Conservation (phyloP, 2,113 vertebrate species). For the Riparia riparia region DNA sequence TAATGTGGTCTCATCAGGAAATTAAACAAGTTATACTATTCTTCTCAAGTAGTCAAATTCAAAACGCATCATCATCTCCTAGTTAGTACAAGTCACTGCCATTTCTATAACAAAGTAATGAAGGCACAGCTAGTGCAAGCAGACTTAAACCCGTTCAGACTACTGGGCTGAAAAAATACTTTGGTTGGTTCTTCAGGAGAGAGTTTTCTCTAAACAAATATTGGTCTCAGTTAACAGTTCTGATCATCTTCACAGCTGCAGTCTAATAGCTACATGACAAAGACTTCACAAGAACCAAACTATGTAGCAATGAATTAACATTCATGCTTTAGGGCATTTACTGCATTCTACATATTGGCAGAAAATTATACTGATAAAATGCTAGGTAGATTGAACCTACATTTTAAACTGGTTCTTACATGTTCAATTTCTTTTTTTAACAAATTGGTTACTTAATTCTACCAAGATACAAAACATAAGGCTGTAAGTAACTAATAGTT, state of each 20-base stretch:
- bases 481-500: conserved; percentile 95
- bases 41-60: conserved; percentile 65
- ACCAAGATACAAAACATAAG: conserved; percentile 99
- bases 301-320: conserved; percentile 90
- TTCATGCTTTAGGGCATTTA: conserved; percentile 86
- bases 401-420: conserved; percentile 86
- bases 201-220: conserved; percentile 73
- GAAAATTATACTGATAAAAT: conserved; percentile 90
- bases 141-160: conserved; percentile 74
- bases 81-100: conserved; percentile 75
- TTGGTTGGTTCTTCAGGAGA: conserved; percentile 82
- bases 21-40: conserved; percentile 75
- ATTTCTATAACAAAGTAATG: conserved; percentile 82
- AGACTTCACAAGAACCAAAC: conserved; percentile 95
- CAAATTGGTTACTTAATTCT: conserved; percentile 91
- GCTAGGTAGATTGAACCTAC: conserved; percentile 86
- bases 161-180: conserved; percentile 78
- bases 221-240: conserved; percentile 75
- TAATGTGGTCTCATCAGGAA: conserved; percentile 72
- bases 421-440: conserved; percentile 83
- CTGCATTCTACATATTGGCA: conserved; percentile 85
- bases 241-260: conserved; percentile 84
- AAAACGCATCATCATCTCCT: conserved; percentile 69
- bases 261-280: conserved; percentile 90
- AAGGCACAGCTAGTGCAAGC: conserved; percentile 81